phyloP scores from a whole-genome alignment of 2,797 vertebrate genomes.

The Lepidocolaptes lacrymiger region DNA sequence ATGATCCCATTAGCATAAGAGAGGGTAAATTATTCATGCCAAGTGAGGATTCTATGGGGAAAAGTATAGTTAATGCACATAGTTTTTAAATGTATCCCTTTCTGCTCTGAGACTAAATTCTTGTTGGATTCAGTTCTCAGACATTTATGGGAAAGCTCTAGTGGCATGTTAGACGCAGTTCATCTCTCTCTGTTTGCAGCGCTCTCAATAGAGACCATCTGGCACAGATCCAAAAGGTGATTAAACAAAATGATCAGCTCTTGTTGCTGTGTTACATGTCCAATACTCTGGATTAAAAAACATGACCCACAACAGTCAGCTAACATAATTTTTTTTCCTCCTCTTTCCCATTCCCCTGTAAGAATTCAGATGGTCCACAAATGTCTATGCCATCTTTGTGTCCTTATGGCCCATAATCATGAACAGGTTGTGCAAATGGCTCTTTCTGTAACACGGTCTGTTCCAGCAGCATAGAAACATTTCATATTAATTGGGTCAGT shows the following conservation, averaged over 20 bases:
- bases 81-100: conserved; percentile 98
- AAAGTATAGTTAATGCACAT: conserved; percentile 99
- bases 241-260: conserved; percentile 99
- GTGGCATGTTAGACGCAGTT: conserved; percentile 88
- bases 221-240: conserved; percentile 97
- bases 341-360: conserved; percentile 51
- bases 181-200: conserved; percentile 81
- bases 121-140: conserved; percentile 97
- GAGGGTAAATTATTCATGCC: conserved; percentile 99
- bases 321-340: conserved; percentile 61
- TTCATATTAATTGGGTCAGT: conserved; percentile 88
- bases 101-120: conserved; percentile 94
- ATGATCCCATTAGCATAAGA: conserved; percentile 99
- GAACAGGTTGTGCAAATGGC: conserved; percentile 85
- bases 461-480: conserved; percentile 83
- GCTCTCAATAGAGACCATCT: conserved; percentile 91
- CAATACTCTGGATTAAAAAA: conserved; percentile 87
- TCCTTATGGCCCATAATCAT: conserved; percentile 90
- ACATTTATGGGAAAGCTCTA: conserved; percentile 96
- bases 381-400: conserved; percentile 83
- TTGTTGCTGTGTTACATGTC: conserved; percentile 86
- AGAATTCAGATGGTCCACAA: conserved; percentile 84
- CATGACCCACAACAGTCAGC: conserved; percentile 84
- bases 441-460: conserved; percentile 81
- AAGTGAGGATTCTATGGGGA: conserved; percentile 99